Conservation (phyloP, 1,140 invertebrate species). For the Propsilocerus akamusi region DNA sequence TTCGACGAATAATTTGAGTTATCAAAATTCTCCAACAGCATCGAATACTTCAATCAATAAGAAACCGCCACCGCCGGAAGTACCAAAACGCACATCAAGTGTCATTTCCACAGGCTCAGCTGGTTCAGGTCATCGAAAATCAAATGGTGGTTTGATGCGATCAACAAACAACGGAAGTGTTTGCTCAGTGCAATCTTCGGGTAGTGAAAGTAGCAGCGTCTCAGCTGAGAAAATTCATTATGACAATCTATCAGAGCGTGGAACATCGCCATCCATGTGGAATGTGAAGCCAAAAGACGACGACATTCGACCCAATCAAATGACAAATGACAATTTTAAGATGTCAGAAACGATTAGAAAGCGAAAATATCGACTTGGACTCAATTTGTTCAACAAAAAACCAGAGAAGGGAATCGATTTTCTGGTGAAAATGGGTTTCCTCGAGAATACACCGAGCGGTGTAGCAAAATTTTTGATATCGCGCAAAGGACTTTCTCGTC, state of each 20-base stretch:
- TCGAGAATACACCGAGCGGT: slow-evolving; percentile 81
- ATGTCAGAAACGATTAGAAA: slow-evolving; percentile 69
- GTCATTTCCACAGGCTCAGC: slow-evolving; percentile 30
- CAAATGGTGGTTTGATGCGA: too few species aligned
- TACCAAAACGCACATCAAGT: slow-evolving; percentile 50
- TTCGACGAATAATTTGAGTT: too few species aligned
- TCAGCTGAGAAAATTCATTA: slow-evolving; percentile 27
- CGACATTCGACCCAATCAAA: neutral
- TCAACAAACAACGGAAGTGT: slow-evolving; percentile 37
- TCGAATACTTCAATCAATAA: slow-evolving; percentile 6
- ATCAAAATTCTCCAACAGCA: neutral
- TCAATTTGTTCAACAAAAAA: slow-evolving; percentile 99
- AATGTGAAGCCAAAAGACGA: slow-evolving; percentile 9
- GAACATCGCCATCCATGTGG: slow-evolving; percentile 23
- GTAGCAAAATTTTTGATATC: slow-evolving; percentile 92
- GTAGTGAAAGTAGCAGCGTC: slow-evolving; percentile 38
- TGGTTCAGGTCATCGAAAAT: neutral
- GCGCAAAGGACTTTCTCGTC: slow-evolving; percentile 91
- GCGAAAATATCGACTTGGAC: slow-evolving; percentile 90
- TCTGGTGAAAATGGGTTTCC: slow-evolving; percentile 81
- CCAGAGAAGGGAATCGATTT: slow-evolving; percentile 91
- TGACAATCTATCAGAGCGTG: slow-evolving; percentile 23
- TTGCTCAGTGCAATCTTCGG: slow-evolving; percentile 55
- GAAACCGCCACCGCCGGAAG: slow-evolving; percentile 51
- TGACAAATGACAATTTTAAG: slow-evolving; percentile 21